A percentile compares a stretch with the other conserved stretches of the same genome.
phyloP scores from a whole-genome alignment of 2,797 vertebrate species.

The Argentina silus region DNA sequence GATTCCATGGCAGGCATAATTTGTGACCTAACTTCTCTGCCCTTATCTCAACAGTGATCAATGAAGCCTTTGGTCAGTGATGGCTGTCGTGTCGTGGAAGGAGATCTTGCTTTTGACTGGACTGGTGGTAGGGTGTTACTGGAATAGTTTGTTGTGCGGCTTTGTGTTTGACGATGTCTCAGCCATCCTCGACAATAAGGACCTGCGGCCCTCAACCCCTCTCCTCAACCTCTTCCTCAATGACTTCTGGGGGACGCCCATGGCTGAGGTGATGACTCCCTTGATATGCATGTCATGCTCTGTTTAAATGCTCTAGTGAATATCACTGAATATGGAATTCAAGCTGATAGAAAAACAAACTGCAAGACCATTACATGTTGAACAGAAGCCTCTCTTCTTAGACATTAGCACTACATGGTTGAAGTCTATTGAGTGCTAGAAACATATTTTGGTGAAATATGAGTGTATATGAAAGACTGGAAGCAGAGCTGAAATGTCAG shows the following conservation, averaged over 20 bases:
- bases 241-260: conserved; percentile 99
- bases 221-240: conserved; percentile 93
- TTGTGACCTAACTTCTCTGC: not conserved
- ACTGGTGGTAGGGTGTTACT: conserved; percentile 92
- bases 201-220: conserved; percentile 91
- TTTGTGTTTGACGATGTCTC: conserved; percentile 99
- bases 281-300: not conserved
- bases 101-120: conserved; percentile 88
- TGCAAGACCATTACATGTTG: too few species aligned
- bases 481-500: not conserved
- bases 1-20: not conserved
- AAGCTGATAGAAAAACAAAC: too few species aligned
- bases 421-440: too few species aligned
- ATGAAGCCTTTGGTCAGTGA: conserved; percentile 79
- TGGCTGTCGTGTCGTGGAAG: conserved; percentile 90
- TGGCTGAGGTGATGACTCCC: conserved; percentile 87
- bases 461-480: too few species aligned
- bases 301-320: too few species aligned
- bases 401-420: too few species aligned
- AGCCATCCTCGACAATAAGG: conserved; percentile 98
- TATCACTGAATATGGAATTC: too few species aligned
- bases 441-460: not conserved
- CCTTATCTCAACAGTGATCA: conserved; percentile 65
- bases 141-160: conserved; percentile 95
- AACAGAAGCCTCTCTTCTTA: too few species aligned